Base-by-base conservation (phyloP, 2,888 invertebrate genomes). In the Lucinisca nassula region DNA sequence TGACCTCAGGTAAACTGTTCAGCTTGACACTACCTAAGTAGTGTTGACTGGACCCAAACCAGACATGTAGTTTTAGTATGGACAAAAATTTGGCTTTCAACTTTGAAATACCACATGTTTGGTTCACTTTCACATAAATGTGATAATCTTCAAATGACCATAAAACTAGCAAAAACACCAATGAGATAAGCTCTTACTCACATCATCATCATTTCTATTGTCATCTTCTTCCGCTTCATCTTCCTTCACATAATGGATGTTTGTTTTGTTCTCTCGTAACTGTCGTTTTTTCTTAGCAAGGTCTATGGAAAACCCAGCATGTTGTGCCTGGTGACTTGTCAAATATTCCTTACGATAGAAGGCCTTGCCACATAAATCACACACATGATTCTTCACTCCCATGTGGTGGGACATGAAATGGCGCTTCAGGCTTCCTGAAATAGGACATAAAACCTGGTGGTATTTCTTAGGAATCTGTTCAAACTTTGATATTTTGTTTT, bases 291-390 rank as follows among this genome's bases (percentile, higher is more conserved):
- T 90, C 6, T 85, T 73, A 1, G 74, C 75, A 27, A 85, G 40
- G 70, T 85, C 90, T 0, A 85, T 73, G 1, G 87, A 82, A 2
- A 76, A 70, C 24, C 89, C 89, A 45, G 87, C 86, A 55, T 94
- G 94, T 58, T 93, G 92, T 2, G 87, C 78, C 45, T 93, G 82
- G 67, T 94, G 94, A 75, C 92, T 91, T 78, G 91, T 92, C n/a
- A 94, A 89, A 70, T 94, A 94, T 80, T 94, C 94, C 80, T 94
- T 94, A 17, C 94, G 86, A 75, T 91, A 93, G 88, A 94, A 94
- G 21, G 90, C 82, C 38, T 93, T 91, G 35, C 91, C 92, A 84
- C 94, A 94, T 32, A 92, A 83, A 24, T 92, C 91, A 84, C 94
- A 94, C 38, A 89, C 89, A 85, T 93, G 93, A 75, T 92, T 91